Evolutionary conservation across 2,797 vertebrate genomes (phyloP), one percentile per base, ranked within the genome.

Genomic region (Scarus forsteni): DNA sequence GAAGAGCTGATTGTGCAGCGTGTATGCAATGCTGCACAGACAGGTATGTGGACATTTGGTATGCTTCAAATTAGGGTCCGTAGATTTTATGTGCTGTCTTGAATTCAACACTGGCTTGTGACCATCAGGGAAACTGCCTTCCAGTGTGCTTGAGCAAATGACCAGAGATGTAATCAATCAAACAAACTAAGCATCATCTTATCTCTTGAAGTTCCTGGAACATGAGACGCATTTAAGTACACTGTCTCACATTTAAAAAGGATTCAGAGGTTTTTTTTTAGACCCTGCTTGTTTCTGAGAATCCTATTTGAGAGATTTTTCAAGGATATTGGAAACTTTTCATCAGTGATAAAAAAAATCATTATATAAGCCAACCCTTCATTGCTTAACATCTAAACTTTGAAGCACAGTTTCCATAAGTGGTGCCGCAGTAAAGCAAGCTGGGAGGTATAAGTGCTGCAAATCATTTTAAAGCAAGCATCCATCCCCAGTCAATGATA

Each of bases 401-500:
- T 11, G 52, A 34, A 50, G 27, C 19, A 59, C 14, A 52, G 56
- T 35, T 15, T 15, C 8, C 14, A 38, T 43, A 27, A 19, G 7
- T 10, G 1, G n/a, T 34, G 14, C 10, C 34, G 35, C 55, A 34
- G 58, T 3, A 43, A 70, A 67, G 10, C 16, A 57, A 10, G 5
- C 39, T 19, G 13, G 44, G 43, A 64, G 68, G 62, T 45, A 51
- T 52, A 73, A 66, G 50, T 7, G 49, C 50, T 38, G 43, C 49
- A 64, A 54, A 27, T 49, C 19, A 15, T 55, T 71, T 71, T n/a
- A 11, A 46, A 48, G 53, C 65, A 36, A 62, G 48, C 27, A 5
- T 58, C 56, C 34, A 18, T 43, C 48, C 55, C 11, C 63, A 42
- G 57, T 8, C 48, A 45, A 71, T 52, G 51, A 58, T 45, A 16